phyloP scores from a whole-genome alignment of 2,797 vertebrate genomes.

The Lagocephalus sceleratus region DNA sequence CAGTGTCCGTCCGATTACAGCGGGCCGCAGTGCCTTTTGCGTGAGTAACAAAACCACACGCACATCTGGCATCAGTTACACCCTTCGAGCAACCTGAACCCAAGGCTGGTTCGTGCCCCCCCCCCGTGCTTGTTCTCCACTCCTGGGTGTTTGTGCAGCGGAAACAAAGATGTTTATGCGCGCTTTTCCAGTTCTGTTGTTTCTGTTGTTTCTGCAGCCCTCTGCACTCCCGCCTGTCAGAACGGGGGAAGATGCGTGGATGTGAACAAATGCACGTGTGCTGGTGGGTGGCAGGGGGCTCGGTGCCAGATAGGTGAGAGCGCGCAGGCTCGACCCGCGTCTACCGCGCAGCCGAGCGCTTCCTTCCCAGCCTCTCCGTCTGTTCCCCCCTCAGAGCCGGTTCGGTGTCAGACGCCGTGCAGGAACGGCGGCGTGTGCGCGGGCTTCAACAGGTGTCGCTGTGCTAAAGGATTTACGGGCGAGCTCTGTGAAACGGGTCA shows the following conservation, averaged over 20 bases:
- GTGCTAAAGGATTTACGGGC: slow-evolving; percentile 71
- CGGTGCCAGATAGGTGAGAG: slow-evolving; percentile 81
- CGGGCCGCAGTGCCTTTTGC: slow-evolving; percentile 76
- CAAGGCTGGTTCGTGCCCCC: neutral
- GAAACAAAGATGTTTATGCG: no score
- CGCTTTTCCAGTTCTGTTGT: neutral
- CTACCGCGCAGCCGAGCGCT: no score
- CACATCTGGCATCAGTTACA: slow-evolving; percentile 22
- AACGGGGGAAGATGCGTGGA: slow-evolving; percentile 80
- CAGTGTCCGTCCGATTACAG: slow-evolving; percentile 82
- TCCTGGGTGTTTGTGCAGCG: no score
- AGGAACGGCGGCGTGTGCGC: slow-evolving; percentile 74
- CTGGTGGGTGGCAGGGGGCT: slow-evolving; percentile 75
- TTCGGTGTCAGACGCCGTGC: slow-evolving; percentile 74
- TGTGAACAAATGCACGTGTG: slow-evolving; percentile 80
- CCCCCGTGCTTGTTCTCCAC: neutral
- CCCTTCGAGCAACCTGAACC: neutral
- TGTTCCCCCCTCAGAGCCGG: slow-evolving; percentile 65
- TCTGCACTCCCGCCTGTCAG: slow-evolving; percentile 78
- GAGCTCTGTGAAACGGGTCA: slow-evolving; percentile 75
- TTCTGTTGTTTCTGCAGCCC: slow-evolving; percentile 49
- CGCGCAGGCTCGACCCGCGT: neutral
- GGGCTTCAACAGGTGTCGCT: slow-evolving; percentile 78
- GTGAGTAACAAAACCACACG: slow-evolving; percentile 61
- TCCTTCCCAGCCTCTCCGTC: neutral